Percentiles rank a stretch among this genome's conserved stretches.
These are phyloP conservation scores for Lepidostoma basale DNA, from an alignment of 1,140 invertebrate species.

Conservation along the genomic window DNA sequence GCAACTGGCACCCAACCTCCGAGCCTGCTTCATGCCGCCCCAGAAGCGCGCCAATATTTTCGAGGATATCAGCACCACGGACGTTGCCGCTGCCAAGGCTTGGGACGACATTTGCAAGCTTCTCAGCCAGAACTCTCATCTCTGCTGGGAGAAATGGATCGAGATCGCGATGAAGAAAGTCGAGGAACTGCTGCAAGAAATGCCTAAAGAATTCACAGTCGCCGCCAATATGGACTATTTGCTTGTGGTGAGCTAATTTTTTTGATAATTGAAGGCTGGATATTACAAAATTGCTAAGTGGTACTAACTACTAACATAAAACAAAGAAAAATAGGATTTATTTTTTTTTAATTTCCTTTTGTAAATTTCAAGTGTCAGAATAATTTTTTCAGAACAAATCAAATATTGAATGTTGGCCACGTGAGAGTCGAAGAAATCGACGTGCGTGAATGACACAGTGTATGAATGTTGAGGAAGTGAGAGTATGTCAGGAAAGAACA, in stretches of 20 bases:
- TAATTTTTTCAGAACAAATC: background rate
- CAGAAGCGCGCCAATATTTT: slow-evolving; percentile 35
- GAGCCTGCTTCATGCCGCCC: slow-evolving; percentile 69
- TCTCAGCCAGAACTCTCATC: slow-evolving; percentile 64
- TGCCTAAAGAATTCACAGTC: slow-evolving; percentile 56
- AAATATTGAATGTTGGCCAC: background rate
- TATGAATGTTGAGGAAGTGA: no score
- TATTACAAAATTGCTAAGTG: no score
- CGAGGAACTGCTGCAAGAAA: slow-evolving; percentile 50
- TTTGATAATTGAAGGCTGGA: no score
- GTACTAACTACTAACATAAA: no score
- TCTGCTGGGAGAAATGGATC: slow-evolving; percentile 70
- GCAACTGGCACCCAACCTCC: slow-evolving; percentile 67
- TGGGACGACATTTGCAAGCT: slow-evolving; percentile 69
- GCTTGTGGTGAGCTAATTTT: slow-evolving; percentile 55
- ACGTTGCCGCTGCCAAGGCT: slow-evolving; percentile 53
- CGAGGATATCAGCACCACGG: slow-evolving; percentile 43
- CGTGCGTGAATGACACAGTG: no score
- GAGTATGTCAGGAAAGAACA: no score
- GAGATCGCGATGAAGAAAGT: slow-evolving; percentile 56
- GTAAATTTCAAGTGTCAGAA: background rate
- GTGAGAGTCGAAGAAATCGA: no score
- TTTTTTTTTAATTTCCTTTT: no score
- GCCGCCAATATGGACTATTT: slow-evolving; percentile 59
- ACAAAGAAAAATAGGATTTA: no score